Evolutionary conservation across 2,888 invertebrate species (phyloP).

Genomic region (Reticulitermes lucifugus): DNA sequence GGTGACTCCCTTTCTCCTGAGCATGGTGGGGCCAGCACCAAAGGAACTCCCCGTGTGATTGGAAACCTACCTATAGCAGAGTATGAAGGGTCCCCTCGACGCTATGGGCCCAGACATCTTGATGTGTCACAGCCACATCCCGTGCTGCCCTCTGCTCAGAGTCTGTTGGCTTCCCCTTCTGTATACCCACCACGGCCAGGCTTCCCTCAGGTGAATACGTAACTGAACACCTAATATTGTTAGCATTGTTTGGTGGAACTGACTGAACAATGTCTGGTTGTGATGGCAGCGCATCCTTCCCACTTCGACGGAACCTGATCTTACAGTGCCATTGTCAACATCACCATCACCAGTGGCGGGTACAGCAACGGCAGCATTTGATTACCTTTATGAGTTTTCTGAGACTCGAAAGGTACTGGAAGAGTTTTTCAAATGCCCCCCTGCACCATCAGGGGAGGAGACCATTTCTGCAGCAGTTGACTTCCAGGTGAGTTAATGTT

Average conservation of each 20-base stretch:
- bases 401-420: slow-evolving; percentile 92
- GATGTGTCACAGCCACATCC: slow-evolving; percentile 56
- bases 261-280: neutral
- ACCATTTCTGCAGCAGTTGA: slow-evolving; percentile 59
- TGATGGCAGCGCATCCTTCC: slow-evolving; percentile 49
- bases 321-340: slow-evolving; percentile 35
- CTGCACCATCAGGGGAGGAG: slow-evolving; percentile 69
- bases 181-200: slow-evolving; percentile 86
- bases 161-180: slow-evolving; percentile 73
- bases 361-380: slow-evolving; percentile 72
- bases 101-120: slow-evolving; percentile 77
- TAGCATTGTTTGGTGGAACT: no score
- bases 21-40: slow-evolving; percentile 46
- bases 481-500: slow-evolving; percentile 63
- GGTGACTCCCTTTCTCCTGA: slow-evolving; percentile 58
- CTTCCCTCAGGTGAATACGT: slow-evolving; percentile 75
- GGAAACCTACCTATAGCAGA: slow-evolving; percentile 92
- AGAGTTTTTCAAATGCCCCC: slow-evolving; percentile 88
- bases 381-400: slow-evolving; percentile 92
- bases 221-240: neutral
- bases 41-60: slow-evolving; percentile 62
- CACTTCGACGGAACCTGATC: slow-evolving; percentile 41
- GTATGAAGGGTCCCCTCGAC: slow-evolving; percentile 90
- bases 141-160: slow-evolving; percentile 69
- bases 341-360: slow-evolving; percentile 62